A percentile compares a stretch with the other conserved stretches of the same genome.
These are phyloP conservation scores for Cebus imitator DNA, from an alignment of 2,113 vertebrate species.

Conservation along the genomic window DNA sequence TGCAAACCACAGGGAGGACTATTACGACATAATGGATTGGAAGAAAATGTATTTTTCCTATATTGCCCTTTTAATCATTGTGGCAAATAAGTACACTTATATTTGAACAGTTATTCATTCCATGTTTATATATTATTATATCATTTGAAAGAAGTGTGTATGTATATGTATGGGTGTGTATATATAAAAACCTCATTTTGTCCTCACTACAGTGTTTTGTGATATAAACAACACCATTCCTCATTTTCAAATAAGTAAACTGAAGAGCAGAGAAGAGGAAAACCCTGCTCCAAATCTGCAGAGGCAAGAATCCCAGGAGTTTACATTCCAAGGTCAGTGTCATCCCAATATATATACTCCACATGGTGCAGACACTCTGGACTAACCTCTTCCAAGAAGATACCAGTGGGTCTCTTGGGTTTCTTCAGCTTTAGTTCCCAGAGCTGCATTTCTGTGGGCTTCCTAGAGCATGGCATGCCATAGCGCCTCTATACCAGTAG, in stretches of 20 bases:
- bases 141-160: background rate
- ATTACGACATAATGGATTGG: background rate
- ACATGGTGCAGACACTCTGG: background rate
- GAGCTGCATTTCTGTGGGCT: background rate
- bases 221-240: background rate
- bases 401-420: background rate
- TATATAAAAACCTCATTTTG: constrained; percentile 15
- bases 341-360: background rate
- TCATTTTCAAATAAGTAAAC: constrained; percentile 43
- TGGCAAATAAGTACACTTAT: background rate
- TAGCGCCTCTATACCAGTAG: background rate
- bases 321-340: background rate
- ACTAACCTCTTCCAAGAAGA: background rate
- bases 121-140: background rate
- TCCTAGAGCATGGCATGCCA: background rate
- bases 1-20: background rate
- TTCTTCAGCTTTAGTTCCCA: constrained; percentile 2
- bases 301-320: background rate
- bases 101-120: constrained; percentile 34
- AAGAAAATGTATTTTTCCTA: constrained; percentile 1
- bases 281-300: background rate
- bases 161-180: background rate
- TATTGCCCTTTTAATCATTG: background rate
- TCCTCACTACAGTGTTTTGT: background rate
- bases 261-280: background rate